Conservation (phyloP, 2,113 vertebrate species). For the Apteryx owenii region DNA sequence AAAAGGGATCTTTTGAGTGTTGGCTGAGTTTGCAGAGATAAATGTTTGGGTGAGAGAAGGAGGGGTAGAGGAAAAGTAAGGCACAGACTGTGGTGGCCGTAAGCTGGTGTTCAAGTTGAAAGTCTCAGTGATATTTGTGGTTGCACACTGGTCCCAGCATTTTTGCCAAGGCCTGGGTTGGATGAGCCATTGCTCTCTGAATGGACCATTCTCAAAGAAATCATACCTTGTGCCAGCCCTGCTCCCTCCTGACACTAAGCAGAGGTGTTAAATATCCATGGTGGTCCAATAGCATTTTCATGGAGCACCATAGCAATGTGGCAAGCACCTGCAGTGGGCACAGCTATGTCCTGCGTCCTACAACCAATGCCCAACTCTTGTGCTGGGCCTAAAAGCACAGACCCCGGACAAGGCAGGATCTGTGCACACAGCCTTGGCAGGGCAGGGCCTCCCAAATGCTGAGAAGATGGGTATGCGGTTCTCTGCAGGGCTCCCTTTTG, state of each 20-base stretch:
- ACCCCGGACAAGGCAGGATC: background rate
- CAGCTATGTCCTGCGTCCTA: accelerated
- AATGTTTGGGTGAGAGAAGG: background rate
- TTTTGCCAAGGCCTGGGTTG: background rate
- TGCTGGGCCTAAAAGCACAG: background rate
- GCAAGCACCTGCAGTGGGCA: background rate
- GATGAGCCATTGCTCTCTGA: background rate
- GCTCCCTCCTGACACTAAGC: background rate
- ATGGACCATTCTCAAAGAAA: background rate
- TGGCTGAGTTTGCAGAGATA: background rate
- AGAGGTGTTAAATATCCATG: background rate
- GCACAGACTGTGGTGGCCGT: background rate
- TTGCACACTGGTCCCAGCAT: background rate
- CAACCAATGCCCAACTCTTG: accelerated
- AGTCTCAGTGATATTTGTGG: background rate
- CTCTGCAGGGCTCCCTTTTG: background rate
- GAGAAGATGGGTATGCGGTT: accelerated
- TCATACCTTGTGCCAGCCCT: background rate
- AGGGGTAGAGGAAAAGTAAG: background rate
- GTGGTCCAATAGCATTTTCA: background rate
- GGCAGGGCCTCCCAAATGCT: background rate
- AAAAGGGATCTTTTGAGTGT: background rate
- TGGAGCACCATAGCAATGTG: background rate
- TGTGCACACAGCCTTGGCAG: background rate
- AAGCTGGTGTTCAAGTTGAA: background rate